phyloP scores from a whole-genome alignment of 2,797 vertebrate species.

The Notolepis coatsorum region DNA sequence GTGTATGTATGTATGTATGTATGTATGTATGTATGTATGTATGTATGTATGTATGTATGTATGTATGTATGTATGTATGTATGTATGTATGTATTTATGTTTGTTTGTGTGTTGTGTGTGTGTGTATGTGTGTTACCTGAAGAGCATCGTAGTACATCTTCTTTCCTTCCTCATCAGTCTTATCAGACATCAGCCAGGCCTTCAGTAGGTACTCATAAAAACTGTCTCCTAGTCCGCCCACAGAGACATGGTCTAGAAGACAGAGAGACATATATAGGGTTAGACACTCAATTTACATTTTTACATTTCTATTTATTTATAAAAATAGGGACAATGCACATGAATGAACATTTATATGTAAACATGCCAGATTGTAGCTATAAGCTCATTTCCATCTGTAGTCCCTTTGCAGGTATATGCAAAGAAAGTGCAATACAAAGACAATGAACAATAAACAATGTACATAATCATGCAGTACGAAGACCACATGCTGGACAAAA shows the following conservation, averaged over 20 bases:
- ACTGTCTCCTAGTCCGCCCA: constrained; percentile 97
- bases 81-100: neutral
- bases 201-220: constrained; percentile 99
- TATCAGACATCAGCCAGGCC: constrained; percentile 98
- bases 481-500: too few species aligned
- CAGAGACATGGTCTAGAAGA: constrained; percentile 94
- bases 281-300: neutral
- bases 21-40: neutral
- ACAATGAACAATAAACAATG: too few species aligned
- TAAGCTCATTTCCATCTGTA: too few species aligned
- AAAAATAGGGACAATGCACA: too few species aligned
- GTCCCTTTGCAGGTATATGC: too few species aligned
- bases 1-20: neutral
- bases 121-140: constrained; percentile 81
- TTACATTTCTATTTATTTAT: too few species aligned
- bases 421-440: too few species aligned
- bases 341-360: too few species aligned
- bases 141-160: constrained; percentile 96
- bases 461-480: too few species aligned
- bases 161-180: constrained; percentile 93
- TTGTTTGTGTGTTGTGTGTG: too few species aligned
- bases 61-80: neutral
- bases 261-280: constrained; percentile 6
- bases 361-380: too few species aligned
- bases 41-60: neutral